Evolutionary conservation across 2,113 vertebrate genomes (phyloP).

Genomic region (Neoarius graeffei): DNA sequence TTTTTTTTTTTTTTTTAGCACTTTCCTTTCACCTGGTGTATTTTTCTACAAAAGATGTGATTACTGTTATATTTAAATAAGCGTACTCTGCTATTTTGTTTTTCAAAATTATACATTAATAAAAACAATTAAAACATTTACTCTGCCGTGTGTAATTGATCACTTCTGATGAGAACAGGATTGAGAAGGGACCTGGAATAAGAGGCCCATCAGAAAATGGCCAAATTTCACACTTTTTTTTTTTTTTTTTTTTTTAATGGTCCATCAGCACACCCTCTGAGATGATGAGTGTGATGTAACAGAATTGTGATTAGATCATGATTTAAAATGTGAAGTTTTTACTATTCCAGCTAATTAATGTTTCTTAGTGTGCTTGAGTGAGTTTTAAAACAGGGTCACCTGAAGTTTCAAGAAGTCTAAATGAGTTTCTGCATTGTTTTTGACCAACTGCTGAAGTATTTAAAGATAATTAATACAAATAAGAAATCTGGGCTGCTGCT

Average conservation of each 20-base stretch:
- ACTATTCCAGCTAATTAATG: background rate
- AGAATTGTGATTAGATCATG: background rate
- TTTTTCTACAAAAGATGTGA: slow-evolving; percentile 69
- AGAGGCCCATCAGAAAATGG: background rate
- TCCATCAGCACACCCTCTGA: background rate
- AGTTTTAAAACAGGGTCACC: background rate
- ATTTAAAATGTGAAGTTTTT: background rate
- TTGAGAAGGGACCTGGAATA: background rate
- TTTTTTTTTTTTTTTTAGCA: slow-evolving; percentile 60
- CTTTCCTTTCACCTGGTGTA: slow-evolving; percentile 66
- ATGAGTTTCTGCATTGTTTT: background rate
- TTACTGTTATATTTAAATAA: slow-evolving; percentile 62
- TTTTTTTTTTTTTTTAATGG: too few species aligned
- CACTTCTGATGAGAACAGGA: background rate
- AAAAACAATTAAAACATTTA: slow-evolving; percentile 44
- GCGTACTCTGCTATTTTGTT: slow-evolving; percentile 62
- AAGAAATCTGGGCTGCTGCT: background rate
- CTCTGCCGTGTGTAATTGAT: background rate
- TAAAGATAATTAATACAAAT: background rate
- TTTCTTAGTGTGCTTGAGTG: background rate
- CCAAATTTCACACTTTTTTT: background rate
- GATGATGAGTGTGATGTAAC: background rate
- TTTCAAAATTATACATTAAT: slow-evolving; percentile 57
- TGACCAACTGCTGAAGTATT: background rate
- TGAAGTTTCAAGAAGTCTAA: background rate